Conservation (phyloP, 2,888 invertebrate genomes). For the Morpho achilles region DNA sequence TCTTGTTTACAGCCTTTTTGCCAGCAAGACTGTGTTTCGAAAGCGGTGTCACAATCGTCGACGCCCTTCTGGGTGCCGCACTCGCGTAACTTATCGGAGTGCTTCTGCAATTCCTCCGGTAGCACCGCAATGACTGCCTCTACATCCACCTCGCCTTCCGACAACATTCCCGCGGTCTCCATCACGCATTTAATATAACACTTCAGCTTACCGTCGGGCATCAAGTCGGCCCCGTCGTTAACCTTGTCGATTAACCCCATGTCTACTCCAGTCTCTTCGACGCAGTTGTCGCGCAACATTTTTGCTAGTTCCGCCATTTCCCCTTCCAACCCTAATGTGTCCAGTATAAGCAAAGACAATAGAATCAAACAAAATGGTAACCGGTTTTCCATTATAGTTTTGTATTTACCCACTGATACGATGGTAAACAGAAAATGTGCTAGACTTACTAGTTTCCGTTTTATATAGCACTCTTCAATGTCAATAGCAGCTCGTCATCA, state of each 20-base stretch:
- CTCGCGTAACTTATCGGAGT: slow-evolving; percentile 39
- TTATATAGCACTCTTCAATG: slow-evolving; percentile 40
- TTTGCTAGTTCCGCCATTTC: slow-evolving; percentile 63
- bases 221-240: slow-evolving; percentile 53
- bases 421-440: slow-evolving; percentile 2
- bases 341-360: slow-evolving; percentile 20
- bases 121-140: slow-evolving; percentile 60
- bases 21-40: slow-evolving; percentile 64
- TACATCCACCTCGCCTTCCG: slow-evolving; percentile 56
- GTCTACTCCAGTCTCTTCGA: slow-evolving; percentile 55
- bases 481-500: slow-evolving; percentile 19
- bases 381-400: slow-evolving; percentile 12
- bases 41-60: slow-evolving; percentile 68
- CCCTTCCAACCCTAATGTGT: slow-evolving; percentile 42
- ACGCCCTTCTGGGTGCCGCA: slow-evolving; percentile 56
- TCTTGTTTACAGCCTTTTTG: slow-evolving; percentile 52
- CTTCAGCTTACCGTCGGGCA: slow-evolving; percentile 52
- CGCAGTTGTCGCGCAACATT: slow-evolving; percentile 61
- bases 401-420: background rate
- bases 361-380: slow-evolving; percentile 22
- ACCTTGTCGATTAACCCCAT: slow-evolving; percentile 46
- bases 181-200: slow-evolving; percentile 69
- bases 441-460: slow-evolving; percentile 14
- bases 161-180: slow-evolving; percentile 68
- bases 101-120: slow-evolving; percentile 46